Percentiles rank a stretch among this genome's conserved stretches.
These are phyloP conservation scores for Bryconaethiops microstoma DNA, from an alignment of 2,797 vertebrate genomes.

Conservation along the genomic window DNA sequence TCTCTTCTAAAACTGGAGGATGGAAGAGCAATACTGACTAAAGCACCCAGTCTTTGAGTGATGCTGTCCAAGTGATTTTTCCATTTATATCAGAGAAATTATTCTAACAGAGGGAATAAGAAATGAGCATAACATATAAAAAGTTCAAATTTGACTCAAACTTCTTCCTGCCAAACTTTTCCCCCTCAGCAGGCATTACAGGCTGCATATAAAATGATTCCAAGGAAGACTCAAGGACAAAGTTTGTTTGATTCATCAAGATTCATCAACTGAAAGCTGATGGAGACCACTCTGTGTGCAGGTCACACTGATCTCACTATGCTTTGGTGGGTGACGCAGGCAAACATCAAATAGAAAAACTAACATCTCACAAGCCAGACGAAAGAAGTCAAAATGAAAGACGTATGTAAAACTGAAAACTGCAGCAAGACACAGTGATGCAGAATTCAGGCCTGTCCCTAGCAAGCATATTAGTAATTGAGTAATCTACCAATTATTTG, in stretches of 20 bases:
- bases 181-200: not conserved
- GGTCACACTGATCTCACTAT: not conserved
- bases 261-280: constrained; percentile 16
- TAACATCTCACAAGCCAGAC: not conserved
- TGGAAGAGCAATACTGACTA: not conserved
- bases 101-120: constrained; percentile 5
- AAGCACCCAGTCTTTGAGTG: not conserved
- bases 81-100: not conserved
- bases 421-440: not conserved
- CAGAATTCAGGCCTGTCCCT: not conserved
- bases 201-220: not conserved
- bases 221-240: not conserved
- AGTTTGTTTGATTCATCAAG: not conserved
- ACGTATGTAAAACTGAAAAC: not conserved
- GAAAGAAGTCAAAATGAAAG: not conserved
- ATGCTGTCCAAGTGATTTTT: not conserved
- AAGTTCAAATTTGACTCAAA: not conserved
- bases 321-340: constrained; percentile 15
- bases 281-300: not conserved
- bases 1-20: not conserved
- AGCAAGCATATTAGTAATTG: not conserved
- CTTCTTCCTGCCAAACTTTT: not conserved
- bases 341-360: constrained; percentile 23
- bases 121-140: not conserved
- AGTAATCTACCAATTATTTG: not conserved